These are phyloP conservation scores for Ctenosaura bakeri DNA, from an alignment of 2,797 vertebrate genomes.

Conservation along the genomic window DNA sequence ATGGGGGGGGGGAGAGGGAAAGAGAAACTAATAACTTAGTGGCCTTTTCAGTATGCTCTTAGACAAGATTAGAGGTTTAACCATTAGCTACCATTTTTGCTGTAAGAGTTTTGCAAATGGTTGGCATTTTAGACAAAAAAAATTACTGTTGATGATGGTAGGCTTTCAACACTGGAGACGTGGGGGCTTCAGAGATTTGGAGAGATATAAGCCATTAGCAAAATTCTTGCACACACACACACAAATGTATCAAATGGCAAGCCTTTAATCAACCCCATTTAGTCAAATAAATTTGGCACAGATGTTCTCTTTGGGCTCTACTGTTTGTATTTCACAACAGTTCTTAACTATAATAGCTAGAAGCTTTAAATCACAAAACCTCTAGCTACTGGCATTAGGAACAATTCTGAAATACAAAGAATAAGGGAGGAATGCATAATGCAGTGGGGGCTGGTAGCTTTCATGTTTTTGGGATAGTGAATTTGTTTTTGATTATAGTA, in stretches of 20 bases:
- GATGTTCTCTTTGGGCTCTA: background rate
- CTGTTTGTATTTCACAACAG: background rate
- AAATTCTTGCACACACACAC: background rate
- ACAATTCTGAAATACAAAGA: background rate
- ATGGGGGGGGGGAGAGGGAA: background rate
- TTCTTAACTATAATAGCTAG: conserved; percentile 1
- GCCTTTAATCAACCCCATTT: conserved; percentile 21
- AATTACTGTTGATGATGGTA: background rate
- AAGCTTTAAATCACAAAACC: background rate
- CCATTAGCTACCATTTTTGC: background rate
- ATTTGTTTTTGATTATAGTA: too few species aligned
- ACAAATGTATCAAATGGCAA: background rate
- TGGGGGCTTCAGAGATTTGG: background rate
- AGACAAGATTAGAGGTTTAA: background rate
- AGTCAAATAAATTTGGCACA: background rate
- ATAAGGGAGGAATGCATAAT: background rate
- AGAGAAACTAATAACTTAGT: too few species aligned
- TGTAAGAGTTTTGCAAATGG: background rate
- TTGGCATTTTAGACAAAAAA: background rate
- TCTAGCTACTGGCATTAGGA: background rate
- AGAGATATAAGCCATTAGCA: background rate
- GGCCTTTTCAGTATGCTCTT: background rate
- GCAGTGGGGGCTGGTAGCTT: too few species aligned
- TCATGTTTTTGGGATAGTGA: too few species aligned
- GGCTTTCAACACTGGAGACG: background rate